Percentiles rank a stretch among this genome's conserved stretches.
Evolutionary conservation across 2,113 vertebrate genomes (phyloP).

Genomic region (Ramphastos sulfuratus): DNA sequence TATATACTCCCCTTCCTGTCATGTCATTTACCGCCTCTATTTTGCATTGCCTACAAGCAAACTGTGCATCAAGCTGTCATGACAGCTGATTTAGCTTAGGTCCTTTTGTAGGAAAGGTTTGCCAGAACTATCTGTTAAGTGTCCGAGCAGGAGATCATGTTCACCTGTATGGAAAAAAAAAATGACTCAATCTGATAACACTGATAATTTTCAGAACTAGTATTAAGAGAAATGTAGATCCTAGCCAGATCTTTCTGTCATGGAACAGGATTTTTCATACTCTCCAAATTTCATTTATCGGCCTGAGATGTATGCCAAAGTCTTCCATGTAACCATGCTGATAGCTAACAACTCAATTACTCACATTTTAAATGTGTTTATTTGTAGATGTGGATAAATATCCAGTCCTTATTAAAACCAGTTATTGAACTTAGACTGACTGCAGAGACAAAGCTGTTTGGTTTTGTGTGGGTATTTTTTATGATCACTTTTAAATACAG

Average conservation of each 20-base stretch:
- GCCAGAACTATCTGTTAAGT: background rate
- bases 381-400: background rate
- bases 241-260: background rate
- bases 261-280: background rate
- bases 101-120: background rate
- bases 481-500: background rate
- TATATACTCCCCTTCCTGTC: background rate
- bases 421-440: background rate
- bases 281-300: conserved; percentile 14
- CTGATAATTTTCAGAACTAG: background rate
- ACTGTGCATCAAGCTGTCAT: background rate
- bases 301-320: background rate
- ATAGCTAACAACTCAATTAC: background rate
- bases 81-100: background rate
- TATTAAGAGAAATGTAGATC: background rate
- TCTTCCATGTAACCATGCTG: background rate
- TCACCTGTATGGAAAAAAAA: background rate
- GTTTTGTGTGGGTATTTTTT: background rate
- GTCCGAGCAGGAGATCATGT: background rate
- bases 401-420: background rate
- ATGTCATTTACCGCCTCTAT: background rate
- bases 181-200: background rate
- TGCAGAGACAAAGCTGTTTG: background rate
- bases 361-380: background rate
- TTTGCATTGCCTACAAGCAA: background rate